These are phyloP conservation scores for Amblyraja radiata DNA, from an alignment of 2,797 vertebrate genomes.

Conservation along the genomic window DNA sequence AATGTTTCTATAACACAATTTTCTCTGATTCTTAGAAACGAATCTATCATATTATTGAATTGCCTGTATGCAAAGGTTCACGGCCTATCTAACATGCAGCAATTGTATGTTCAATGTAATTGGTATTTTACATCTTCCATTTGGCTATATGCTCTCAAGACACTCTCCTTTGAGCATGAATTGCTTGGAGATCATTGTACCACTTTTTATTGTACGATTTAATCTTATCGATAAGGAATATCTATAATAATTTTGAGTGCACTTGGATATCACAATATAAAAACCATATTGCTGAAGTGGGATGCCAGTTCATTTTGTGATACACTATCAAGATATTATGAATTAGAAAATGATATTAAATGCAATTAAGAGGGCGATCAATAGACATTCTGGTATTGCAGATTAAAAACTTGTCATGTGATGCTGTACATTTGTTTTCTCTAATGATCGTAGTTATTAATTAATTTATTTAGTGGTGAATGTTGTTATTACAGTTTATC, in stretches of 20 bases:
- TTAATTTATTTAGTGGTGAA: neutral
- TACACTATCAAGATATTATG: neutral
- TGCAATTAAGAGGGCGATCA: neutral
- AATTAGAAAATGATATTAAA: neutral
- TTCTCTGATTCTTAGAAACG: no score
- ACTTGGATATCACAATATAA: neutral
- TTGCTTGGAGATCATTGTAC: neutral
- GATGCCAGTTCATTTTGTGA: neutral
- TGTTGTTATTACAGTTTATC: constrained; percentile 55
- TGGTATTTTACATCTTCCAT: neutral
- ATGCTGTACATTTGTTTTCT: neutral
- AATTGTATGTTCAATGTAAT: neutral
- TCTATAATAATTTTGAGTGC: neutral
- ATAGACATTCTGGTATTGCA: neutral
- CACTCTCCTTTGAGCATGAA: neutral
- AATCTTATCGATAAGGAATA: neutral
- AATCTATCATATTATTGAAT: no score
- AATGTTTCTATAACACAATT: no score
- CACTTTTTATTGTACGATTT: neutral
- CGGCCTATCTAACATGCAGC: neutral
- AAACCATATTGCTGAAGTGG: neutral
- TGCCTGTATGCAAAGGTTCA: neutral
- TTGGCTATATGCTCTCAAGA: neutral
- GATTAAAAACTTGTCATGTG: neutral
- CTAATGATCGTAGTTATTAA: neutral